These are phyloP conservation scores for Micrasema minimum DNA, from an alignment of 1,140 invertebrate genomes.

Conservation along the genomic window DNA sequence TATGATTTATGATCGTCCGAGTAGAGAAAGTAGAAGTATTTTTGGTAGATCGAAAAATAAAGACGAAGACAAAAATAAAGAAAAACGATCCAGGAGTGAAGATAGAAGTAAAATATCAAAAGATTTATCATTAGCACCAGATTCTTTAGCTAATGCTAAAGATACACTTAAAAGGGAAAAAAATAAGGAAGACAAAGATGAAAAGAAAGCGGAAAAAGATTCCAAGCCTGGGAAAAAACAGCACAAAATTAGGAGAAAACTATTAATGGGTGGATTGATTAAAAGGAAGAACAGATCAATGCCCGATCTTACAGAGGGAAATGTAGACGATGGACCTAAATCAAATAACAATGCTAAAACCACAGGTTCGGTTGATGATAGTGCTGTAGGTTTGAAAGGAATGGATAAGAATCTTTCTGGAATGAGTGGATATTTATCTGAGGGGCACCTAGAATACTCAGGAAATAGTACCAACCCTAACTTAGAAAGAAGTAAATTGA, in stretches of 20 bases:
- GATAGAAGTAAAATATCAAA: constrained; percentile 79
- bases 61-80: constrained; percentile 77
- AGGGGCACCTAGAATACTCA: constrained; percentile 84
- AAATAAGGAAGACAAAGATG: constrained; percentile 71
- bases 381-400: constrained; percentile 74
- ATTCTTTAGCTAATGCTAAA: constrained; percentile 66
- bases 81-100: constrained; percentile 85
- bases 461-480: constrained; percentile 77
- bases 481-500: constrained; percentile 85
- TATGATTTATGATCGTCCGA: constrained; percentile 71
- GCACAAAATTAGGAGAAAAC: constrained; percentile 87
- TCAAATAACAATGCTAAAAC: constrained; percentile 60
- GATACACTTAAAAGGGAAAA: constrained; percentile 70
- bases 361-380: constrained; percentile 78
- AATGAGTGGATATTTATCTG: constrained; percentile 85
- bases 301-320: constrained; percentile 86
- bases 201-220: constrained; percentile 72
- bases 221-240: constrained; percentile 86
- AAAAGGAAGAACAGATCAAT: constrained; percentile 89
- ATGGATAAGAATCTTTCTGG: constrained; percentile 68
- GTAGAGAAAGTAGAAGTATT: constrained; percentile 72
- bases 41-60: constrained; percentile 74
- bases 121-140: constrained; percentile 74
- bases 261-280: constrained; percentile 90
- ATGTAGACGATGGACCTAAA: constrained; percentile 66